Percentiles rank a stretch among this genome's conserved stretches.
Conservation (phyloP, 1,140 invertebrate species). For the Plutomurus gul region DNA sequence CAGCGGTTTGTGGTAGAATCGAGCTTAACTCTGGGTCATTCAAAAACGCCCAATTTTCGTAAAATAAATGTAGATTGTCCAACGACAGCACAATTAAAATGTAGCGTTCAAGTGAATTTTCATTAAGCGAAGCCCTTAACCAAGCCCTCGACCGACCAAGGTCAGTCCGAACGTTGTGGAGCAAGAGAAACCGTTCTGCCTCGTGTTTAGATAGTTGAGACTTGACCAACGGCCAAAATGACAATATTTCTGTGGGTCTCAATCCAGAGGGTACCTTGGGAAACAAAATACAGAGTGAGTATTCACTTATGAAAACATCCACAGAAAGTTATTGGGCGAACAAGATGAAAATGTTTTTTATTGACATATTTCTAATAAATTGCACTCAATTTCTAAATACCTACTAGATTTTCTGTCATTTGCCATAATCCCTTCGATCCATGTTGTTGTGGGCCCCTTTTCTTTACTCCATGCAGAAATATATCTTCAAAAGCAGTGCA, state of each 20-base stretch:
- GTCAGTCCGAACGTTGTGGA: conserved; percentile 80
- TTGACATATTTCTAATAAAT: too few relatives aligned
- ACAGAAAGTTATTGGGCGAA: too few relatives aligned
- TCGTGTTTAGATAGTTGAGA: conserved; percentile 77
- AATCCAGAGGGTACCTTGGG: conserved; percentile 55
- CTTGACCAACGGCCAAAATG: conserved; percentile 54
- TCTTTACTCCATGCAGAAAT: conserved; percentile 41
- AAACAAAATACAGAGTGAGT: too few relatives aligned
- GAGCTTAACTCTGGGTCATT: conserved; percentile 73
- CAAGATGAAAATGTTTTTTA: too few relatives aligned
- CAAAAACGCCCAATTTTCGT: conserved; percentile 82
- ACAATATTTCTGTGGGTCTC: conserved; percentile 19
- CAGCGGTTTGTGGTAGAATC: conserved; percentile 78
- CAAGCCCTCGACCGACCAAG: conserved; percentile 79
- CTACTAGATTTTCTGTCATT: conserved; percentile 42
- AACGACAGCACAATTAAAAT: conserved; percentile 73
- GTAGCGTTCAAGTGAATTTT: conserved; percentile 82
- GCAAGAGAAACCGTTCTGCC: conserved; percentile 77
- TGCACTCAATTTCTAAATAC: neutral
- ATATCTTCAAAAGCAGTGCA: conserved; percentile 47
- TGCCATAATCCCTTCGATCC: conserved; percentile 43
- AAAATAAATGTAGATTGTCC: conserved; percentile 70
- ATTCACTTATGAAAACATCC: too few relatives aligned
- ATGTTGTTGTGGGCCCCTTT: neutral
- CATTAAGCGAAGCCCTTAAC: conserved; percentile 83